These are phyloP conservation scores for Diplolepis rosae DNA, from an alignment of 2,888 invertebrate genomes.

Conservation along the genomic window DNA sequence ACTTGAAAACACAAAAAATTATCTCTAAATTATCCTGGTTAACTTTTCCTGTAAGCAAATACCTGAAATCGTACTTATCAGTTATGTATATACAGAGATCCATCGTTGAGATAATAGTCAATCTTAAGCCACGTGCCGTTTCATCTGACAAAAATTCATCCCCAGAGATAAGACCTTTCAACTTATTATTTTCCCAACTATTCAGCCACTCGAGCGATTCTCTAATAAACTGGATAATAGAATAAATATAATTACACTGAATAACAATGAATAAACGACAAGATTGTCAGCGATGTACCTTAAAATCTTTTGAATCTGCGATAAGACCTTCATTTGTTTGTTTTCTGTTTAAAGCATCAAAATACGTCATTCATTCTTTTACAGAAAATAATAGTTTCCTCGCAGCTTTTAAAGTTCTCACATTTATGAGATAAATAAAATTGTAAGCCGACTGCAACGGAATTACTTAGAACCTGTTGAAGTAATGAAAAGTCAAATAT, in stretches of 20 bases:
- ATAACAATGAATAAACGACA: too few species aligned
- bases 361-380: conserved; percentile 36
- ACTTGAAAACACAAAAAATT: neutral
- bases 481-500: too few species aligned
- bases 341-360: conserved; percentile 34
- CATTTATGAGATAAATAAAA: conserved; percentile 34
- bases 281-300: too few species aligned
- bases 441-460: conserved; percentile 33
- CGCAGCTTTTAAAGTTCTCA: conserved; percentile 32
- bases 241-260: too few species aligned
- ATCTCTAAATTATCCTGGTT: conserved; percentile 49
- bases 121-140: conserved; percentile 32
- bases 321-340: too few species aligned
- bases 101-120: conserved; percentile 38
- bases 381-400: conserved; percentile 36
- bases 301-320: neutral
- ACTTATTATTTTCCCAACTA: conserved; percentile 28
- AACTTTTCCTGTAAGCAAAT: too few species aligned
- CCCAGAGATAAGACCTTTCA: neutral
- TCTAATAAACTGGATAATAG: conserved; percentile 22
- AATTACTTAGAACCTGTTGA: conserved; percentile 42
- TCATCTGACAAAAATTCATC: conserved; percentile 34
- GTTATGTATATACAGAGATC: conserved; percentile 38
- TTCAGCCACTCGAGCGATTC: too few species aligned
- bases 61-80: too few species aligned